phyloP scores from a whole-genome alignment of 2,888 invertebrate genomes.

The Drosophila macrospina region DNA sequence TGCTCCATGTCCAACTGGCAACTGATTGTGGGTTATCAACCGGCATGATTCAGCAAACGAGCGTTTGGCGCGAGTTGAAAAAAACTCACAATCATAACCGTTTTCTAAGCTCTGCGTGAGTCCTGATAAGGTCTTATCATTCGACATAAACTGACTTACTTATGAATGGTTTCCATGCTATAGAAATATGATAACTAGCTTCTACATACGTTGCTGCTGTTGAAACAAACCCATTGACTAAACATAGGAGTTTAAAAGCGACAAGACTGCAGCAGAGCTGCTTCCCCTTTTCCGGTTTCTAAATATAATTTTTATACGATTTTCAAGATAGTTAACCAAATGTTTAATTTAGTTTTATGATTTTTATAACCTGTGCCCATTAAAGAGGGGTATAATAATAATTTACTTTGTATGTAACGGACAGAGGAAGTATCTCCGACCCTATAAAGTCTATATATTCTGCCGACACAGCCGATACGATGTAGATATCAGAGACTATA shows the following conservation, averaged over 20 bases:
- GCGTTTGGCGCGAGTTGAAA: background rate
- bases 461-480: too few species aligned
- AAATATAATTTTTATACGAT: background rate
- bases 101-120: conserved; percentile 12
- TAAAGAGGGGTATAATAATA: too few species aligned
- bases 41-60: background rate
- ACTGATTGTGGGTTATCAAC: conserved; percentile 22
- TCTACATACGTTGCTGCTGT: background rate
- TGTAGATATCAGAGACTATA: too few species aligned
- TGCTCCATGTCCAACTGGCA: conserved; percentile 27
- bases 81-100: background rate
- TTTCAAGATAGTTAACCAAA: too few species aligned
- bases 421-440: too few species aligned
- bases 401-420: too few species aligned
- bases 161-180: background rate
- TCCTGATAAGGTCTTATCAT: conserved; percentile 35
- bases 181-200: conserved; percentile 1
- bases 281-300: background rate
- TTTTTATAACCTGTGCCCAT: too few species aligned
- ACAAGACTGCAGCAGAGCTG: background rate
- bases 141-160: background rate
- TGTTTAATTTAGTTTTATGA: too few species aligned
- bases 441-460: too few species aligned
- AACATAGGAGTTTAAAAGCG: background rate
- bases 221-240: background rate